phyloP scores from a whole-genome alignment of 1,140 invertebrate genomes.

The Drosophila mauritiana region DNA sequence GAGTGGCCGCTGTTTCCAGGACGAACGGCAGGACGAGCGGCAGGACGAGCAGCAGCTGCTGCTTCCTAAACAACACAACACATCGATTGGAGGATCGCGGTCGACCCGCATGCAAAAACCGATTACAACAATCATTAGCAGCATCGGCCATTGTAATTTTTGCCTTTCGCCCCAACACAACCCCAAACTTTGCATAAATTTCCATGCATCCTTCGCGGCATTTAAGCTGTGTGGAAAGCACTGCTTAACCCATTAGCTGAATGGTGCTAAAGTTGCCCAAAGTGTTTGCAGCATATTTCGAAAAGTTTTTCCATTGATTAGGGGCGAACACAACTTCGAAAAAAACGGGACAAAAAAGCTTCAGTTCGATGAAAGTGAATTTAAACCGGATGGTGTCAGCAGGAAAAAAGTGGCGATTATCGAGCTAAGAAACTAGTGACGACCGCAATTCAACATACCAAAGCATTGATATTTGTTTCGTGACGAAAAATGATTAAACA shows the following conservation, averaged over 20 bases:
- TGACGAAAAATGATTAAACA: too few relatives aligned
- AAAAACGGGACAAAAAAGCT: conserved; percentile 6
- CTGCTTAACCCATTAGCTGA: conserved; percentile 45
- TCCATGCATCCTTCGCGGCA: conserved; percentile 27
- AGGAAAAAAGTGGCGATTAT: not conserved
- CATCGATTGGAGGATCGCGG: conserved; percentile 28
- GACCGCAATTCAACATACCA: too few relatives aligned
- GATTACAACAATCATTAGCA: conserved; percentile 74
- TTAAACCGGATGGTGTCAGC: not conserved
- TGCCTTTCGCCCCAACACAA: not conserved
- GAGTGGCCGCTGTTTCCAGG: conserved; percentile 5
- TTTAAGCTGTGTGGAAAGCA: conserved; percentile 42
- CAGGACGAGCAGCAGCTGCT: conserved; percentile 21
- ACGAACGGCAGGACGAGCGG: conserved; percentile 8
- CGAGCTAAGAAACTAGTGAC: not conserved
- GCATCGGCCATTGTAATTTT: conserved; percentile 46
- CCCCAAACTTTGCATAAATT: conserved; percentile 46
- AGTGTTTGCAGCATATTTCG: conserved; percentile 23
- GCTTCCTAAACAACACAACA: conserved; percentile 69
- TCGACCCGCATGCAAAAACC: conserved; percentile 54
- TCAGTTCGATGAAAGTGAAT: not conserved
- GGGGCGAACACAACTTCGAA: conserved; percentile 11
- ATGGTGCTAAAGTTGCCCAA: conserved; percentile 23
- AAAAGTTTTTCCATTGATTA: conserved; percentile 30
- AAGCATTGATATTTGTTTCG: not conserved